Percentiles rank a stretch among this genome's conserved stretches.
phyloP scores from a whole-genome alignment of 1,140 invertebrate species.

The Coelopa frigida region DNA sequence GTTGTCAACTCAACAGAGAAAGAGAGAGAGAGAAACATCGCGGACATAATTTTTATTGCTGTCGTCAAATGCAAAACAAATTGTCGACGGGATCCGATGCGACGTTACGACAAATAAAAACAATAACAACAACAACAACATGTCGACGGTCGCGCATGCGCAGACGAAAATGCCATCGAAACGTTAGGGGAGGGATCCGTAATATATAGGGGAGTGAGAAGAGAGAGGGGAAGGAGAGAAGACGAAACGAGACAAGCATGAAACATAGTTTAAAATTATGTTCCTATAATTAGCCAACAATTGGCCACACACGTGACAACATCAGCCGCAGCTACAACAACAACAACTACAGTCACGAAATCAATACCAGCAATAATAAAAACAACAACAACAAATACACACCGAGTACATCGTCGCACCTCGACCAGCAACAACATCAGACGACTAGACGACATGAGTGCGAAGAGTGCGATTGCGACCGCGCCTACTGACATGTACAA shows the following conservation, averaged over 20 bases:
- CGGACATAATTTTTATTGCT: no score
- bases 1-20: no score
- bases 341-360: not conserved
- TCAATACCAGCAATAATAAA: not conserved
- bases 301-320: slow-evolving; percentile 12
- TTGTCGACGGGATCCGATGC: not conserved
- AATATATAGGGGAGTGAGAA: no score
- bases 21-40: no score
- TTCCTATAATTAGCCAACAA: slow-evolving; percentile 15
- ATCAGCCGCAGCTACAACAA: not conserved
- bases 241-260: no score
- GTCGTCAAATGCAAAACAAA: slow-evolving; percentile 8
- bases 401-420: not conserved
- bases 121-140: no score
- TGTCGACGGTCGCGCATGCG: slow-evolving; percentile 7
- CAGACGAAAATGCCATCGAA: not conserved
- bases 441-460: not conserved
- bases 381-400: slow-evolving; percentile 3
- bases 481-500: not conserved
- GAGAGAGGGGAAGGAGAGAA: no score
- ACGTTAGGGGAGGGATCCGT: not conserved
- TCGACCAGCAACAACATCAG: not conserved
- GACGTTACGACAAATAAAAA: not conserved
- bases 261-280: slow-evolving; percentile 11
- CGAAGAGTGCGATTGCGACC: not conserved